Base-by-base conservation (phyloP, 2,888 invertebrate genomes). In the Rhodophaea formosa region DNA sequence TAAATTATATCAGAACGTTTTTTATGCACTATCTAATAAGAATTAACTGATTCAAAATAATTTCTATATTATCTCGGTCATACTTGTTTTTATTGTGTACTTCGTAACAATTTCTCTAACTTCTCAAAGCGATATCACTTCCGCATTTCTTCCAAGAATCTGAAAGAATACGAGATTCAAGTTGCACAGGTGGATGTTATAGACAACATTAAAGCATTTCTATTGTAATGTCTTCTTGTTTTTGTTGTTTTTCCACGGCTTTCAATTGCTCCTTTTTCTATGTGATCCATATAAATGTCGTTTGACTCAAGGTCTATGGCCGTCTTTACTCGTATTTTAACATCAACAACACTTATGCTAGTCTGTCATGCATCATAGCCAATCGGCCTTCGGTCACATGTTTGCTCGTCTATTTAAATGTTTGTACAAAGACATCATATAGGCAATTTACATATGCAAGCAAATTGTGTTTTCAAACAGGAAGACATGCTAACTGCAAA, bases 381-480 rank as follows among this genome's bases (percentile, higher is more conserved):
- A 59, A 57, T 57, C 45, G 59, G 58, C 65, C 67, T 67, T 67
- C 63, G 43, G 29, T 44, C 52, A 42, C 23, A 43, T 59, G 60
- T 60, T 62, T 60, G 59, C 53, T 60, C 52, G 51, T 39, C 30
- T 57, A 58, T 59, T 43, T 56, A 43, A 56, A 56, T 29, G 56
- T 47, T 56, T 59, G 59, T 62, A 57, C 57, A 61, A 62, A 58
- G 35, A 43, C 45, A 60, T 55, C 47, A 58, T 62, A 57, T 58
- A 61, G 43, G 35, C 47, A 64, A 61, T 62, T 64, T 61, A 60
- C 62, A 61, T 61, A 57, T 59, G 52, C 46, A 39, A 56, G 59
- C 54, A 39, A 65, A 67, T 51, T 56, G 58, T 59, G 59, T 59
- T 56, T 57, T 59, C 59, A 65, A 64, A 65, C 61, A 66, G 66